Evolutionary conservation across 2,888 invertebrate genomes (phyloP), one percentile per base, ranked within the genome.

Genomic region (Odiellus spinosus): DNA sequence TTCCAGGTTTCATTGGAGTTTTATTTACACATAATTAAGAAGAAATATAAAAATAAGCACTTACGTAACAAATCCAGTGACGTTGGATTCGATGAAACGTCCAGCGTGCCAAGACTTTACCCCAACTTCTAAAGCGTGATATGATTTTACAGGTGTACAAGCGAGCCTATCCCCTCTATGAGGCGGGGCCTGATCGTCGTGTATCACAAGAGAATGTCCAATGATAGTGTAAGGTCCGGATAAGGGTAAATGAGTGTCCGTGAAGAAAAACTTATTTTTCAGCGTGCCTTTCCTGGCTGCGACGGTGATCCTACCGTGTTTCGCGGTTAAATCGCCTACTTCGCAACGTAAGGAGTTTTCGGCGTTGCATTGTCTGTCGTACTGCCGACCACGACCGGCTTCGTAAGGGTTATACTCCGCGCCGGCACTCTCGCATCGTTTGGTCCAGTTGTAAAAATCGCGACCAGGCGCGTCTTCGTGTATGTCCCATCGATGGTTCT

Each of bases 371-470:
- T 49, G 44, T 26, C 38, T 35, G 3, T 45, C 44, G 44, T 61
- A 61, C 36, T 56, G 51, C 3, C 58, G 56, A 1, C 49, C 49
- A 4, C 56, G 43, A 12, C 56, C 54, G 34, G 78, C 76, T 56
- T 77, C 75, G 57, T 77, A 77, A 0, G 90, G 90, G 67, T 90
- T 83, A 61, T 73, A 83, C n/a, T 77, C 69, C 1, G 61, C 62
- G 4, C 84, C 87, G 1, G 84, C 75, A 55, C 84, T 84, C 10
- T 46, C 50, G 46, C 65, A 65, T 2, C 90, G 70, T 39, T 73
- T 77, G 21, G 81, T 80, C 90, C 88, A 90, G 66, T 86, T 84
- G 64, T 87, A 87, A 66, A 80, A 90, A 67, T 91, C 91, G 50
- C 75, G 76, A 15, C 84, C 86, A 0, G 87, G 83, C 0, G 82